These are phyloP conservation scores for Silurus meridionalis DNA, from an alignment of 2,113 vertebrate genomes.

Conservation along the genomic window DNA sequence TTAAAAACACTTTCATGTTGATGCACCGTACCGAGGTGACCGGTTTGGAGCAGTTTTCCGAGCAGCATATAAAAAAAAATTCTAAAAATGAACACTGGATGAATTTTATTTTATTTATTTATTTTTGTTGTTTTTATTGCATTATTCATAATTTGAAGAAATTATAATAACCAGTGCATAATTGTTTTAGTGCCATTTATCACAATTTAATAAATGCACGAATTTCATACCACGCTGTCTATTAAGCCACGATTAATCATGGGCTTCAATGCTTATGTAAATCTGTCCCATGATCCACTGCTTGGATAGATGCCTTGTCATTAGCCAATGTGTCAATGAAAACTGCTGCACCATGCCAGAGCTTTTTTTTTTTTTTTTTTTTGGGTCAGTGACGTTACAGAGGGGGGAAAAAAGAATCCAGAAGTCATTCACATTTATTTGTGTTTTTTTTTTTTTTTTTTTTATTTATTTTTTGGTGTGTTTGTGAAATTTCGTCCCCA, in stretches of 20 bases:
- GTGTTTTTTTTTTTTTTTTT: background rate
- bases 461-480: background rate
- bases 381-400: background rate
- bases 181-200: background rate
- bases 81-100: background rate
- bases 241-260: background rate
- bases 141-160: background rate
- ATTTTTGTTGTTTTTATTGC: background rate
- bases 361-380: too few species aligned
- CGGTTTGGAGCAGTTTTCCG: conserved; percentile 6
- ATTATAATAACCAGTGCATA: background rate
- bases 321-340: background rate
- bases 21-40: background rate
- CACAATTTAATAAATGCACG: background rate
- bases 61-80: background rate
- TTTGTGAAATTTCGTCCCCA: background rate
- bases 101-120: background rate
- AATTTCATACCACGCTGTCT: background rate
- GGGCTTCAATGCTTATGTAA: background rate
- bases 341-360: background rate
- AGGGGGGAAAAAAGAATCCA: background rate
- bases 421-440: background rate
- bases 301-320: background rate
- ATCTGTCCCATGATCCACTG: background rate
- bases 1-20: background rate